A percentile compares a stretch with the other conserved stretches of the same genome.
Evolutionary conservation across 2,797 vertebrate genomes (phyloP).

Genomic region (Denticeps clupeoides): DNA sequence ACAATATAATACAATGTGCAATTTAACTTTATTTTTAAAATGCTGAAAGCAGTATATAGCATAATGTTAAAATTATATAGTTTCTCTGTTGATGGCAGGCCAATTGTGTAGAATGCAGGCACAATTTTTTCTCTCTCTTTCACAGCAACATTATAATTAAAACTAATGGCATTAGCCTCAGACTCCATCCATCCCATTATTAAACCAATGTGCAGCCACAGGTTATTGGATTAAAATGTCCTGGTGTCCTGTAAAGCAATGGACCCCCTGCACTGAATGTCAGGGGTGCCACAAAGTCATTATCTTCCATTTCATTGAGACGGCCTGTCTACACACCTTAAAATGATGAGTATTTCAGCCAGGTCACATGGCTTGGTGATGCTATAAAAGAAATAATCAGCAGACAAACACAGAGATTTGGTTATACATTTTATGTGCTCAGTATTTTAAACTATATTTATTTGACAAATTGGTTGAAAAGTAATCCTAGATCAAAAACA

Average conservation of each 20-base stretch:
- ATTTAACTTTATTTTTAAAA: too few species aligned
- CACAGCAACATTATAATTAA: background rate
- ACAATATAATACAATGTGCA: too few species aligned
- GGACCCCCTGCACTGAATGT: background rate
- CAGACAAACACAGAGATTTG: background rate
- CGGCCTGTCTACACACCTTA: background rate
- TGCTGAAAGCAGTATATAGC: too few species aligned
- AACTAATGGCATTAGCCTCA: background rate
- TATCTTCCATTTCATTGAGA: background rate
- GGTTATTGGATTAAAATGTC: background rate
- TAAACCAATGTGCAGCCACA: background rate
- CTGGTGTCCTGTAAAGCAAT: too few species aligned
- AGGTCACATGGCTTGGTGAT: background rate
- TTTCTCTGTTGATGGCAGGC: background rate
- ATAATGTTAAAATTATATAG: too few species aligned
- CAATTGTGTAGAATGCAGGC: background rate
- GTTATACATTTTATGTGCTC: too few species aligned
- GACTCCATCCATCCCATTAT: background rate
- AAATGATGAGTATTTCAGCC: background rate
- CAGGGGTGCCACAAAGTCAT: background rate
- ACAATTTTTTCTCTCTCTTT: background rate
- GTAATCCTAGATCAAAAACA: too few species aligned
- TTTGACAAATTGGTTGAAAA: too few species aligned
- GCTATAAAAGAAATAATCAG: background rate
- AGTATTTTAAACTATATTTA: too few species aligned